Conservation (phyloP, 1,140 invertebrate genomes). For the Wasmannia auropunctata region DNA sequence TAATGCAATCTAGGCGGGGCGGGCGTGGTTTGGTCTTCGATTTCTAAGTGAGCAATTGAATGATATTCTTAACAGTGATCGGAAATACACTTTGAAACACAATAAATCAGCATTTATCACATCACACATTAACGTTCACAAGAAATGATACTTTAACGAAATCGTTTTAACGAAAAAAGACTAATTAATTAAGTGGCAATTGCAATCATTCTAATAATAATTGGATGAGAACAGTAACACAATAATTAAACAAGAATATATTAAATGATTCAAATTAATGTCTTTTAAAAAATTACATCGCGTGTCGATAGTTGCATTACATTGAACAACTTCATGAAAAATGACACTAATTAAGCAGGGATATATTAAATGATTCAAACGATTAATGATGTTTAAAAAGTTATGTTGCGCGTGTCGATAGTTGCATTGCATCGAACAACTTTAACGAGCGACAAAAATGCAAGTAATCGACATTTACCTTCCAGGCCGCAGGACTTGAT, state of each 20-base stretch:
- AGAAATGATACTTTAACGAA: background rate
- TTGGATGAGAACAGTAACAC: background rate
- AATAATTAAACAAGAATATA: background rate
- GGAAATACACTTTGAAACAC: background rate
- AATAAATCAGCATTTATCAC: background rate
- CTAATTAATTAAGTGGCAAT: background rate
- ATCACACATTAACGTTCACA: background rate
- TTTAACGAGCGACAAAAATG: constrained; percentile 19
- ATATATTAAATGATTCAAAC: no score
- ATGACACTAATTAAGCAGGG: no score
- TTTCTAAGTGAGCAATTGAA: constrained; percentile 34
- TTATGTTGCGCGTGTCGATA: background rate
- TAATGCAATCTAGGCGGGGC: constrained; percentile 89
- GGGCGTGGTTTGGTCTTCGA: constrained; percentile 87
- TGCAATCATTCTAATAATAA: background rate
- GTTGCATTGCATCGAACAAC: background rate
- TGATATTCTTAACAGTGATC: background rate
- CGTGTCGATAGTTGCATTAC: background rate
- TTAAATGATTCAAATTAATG: background rate
- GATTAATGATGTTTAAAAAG: no score
- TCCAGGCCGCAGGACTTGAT: constrained; percentile 91
- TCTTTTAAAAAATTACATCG: background rate
- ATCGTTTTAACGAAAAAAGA: no score
- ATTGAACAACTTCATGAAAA: background rate
- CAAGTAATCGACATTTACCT: constrained; percentile 82